Conservation (phyloP, 2,113 vertebrate genomes). For the Neolamprologus kungweensis region DNA sequence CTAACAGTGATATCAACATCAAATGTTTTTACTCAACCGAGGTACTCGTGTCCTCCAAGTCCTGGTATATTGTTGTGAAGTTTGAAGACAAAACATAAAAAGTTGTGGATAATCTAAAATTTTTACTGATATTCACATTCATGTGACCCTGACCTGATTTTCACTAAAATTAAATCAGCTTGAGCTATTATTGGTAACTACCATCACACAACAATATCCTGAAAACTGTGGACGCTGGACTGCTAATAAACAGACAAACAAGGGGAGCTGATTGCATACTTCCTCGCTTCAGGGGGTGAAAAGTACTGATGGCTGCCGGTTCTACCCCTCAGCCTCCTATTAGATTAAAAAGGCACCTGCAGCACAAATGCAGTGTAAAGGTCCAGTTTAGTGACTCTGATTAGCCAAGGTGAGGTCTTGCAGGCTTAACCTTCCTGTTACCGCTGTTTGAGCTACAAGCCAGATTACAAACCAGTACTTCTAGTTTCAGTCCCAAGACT, state of each 20-base stretch:
- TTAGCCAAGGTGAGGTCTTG: not conserved
- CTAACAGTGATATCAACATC: not conserved
- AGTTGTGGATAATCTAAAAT: not conserved
- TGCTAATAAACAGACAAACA: not conserved
- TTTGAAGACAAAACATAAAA: not conserved
- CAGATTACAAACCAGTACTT: not conserved
- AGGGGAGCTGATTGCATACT: not conserved
- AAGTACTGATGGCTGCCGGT: not conserved
- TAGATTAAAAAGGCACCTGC: not conserved
- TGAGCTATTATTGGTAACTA: not conserved
- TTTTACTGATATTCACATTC: not conserved
- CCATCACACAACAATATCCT: not conserved
- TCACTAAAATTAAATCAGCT: not conserved
- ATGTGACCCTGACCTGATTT: not conserved
- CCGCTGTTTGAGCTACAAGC: not conserved
- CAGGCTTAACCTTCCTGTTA: not conserved
- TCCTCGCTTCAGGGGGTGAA: not conserved
- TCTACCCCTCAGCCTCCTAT: not conserved
- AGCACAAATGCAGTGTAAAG: not conserved
- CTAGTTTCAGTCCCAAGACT: not conserved
- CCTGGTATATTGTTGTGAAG: not conserved
- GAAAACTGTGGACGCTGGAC: not conserved
- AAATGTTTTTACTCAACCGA: not conserved
- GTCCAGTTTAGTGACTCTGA: not conserved
- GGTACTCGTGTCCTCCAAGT: fast-evolving